Percentiles rank a stretch among this genome's conserved stretches.
Conservation (phyloP, 2,888 invertebrate genomes). For the Mesoligia furuncula region DNA sequence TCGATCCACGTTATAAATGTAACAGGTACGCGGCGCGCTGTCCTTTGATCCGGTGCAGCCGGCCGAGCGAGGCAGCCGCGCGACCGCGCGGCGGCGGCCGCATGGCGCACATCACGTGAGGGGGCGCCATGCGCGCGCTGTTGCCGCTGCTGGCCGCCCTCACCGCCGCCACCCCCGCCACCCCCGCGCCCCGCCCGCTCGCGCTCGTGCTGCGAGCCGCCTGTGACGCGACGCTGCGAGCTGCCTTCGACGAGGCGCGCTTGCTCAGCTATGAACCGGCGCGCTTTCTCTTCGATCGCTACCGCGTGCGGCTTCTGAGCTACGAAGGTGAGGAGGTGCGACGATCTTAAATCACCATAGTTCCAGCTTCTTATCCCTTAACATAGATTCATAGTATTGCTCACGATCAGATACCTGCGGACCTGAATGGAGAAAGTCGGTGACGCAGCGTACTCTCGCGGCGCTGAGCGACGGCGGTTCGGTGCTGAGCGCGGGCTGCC, state of each 20-base stretch:
- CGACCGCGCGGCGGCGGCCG: slow-evolving; percentile 66
- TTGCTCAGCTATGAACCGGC: slow-evolving; percentile 59
- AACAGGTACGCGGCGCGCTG: slow-evolving; percentile 49
- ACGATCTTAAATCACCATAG: not conserved
- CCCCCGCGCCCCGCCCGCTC: slow-evolving; percentile 37
- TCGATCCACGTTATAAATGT: slow-evolving; percentile 50
- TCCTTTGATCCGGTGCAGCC: slow-evolving; percentile 77
- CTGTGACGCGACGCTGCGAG: slow-evolving; percentile 67
- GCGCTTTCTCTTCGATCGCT: slow-evolving; percentile 34
- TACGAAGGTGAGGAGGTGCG: slow-evolving; percentile 69
- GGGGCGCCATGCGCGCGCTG: slow-evolving; percentile 80
- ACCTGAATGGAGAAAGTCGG: slow-evolving; percentile 69
- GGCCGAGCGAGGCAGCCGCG: slow-evolving; percentile 66
- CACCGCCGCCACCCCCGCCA: slow-evolving; percentile 56
- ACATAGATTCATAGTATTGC: slow-evolving; percentile 4
- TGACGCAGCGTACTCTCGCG: slow-evolving; percentile 72
- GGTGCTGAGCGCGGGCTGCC: slow-evolving; percentile 71
- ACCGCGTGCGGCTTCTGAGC: slow-evolving; percentile 61
- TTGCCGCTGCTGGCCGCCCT: slow-evolving; percentile 70
- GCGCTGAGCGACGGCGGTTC: slow-evolving; percentile 71
- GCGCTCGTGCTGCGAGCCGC: slow-evolving; percentile 80
- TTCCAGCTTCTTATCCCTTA: too few relatives aligned
- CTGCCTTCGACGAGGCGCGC: slow-evolving; percentile 62
- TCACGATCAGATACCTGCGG: slow-evolving; percentile 79
- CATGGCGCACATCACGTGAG: slow-evolving; percentile 69